A percentile compares a stretch with the other conserved stretches of the same genome.
Conservation (phyloP, 2,113 vertebrate genomes). For the Atlantisia rogersi region DNA sequence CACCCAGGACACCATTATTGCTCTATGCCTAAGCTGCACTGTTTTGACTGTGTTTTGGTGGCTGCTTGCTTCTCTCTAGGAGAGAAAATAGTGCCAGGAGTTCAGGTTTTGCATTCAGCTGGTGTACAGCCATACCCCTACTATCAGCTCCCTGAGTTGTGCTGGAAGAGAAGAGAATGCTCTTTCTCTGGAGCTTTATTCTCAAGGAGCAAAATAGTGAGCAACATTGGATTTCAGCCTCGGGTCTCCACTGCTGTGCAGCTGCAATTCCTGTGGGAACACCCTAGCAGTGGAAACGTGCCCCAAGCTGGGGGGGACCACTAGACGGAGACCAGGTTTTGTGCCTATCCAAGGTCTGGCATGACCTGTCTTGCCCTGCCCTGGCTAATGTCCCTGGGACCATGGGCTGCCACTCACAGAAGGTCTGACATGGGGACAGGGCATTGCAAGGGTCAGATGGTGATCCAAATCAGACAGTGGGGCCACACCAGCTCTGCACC, state of each 20-base stretch:
- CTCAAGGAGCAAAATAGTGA: not conserved
- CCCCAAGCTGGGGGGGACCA: not conserved
- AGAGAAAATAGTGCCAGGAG: not conserved
- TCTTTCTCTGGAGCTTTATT: not conserved
- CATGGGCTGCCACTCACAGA: accelerated
- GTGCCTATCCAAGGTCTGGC: accelerated
- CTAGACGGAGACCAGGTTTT: accelerated
- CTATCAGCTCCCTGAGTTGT: accelerated
- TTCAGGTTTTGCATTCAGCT: not conserved
- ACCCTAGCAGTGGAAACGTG: not conserved
- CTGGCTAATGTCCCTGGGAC: not conserved
- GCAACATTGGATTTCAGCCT: not conserved
- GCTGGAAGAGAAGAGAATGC: not conserved
- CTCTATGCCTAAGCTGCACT: not conserved
- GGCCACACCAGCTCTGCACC: not conserved
- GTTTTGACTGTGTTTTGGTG: not conserved
- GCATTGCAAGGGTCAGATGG: accelerated
- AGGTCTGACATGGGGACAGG: not conserved
- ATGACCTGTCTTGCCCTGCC: not conserved
- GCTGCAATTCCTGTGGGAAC: not conserved
- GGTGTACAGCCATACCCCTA: not conserved
- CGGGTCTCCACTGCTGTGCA: accelerated
- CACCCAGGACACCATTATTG: not conserved
- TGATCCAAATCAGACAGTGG: not conserved
- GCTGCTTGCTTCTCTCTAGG: not conserved